phyloP scores from a whole-genome alignment of 2,888 invertebrate species.

The Trissoscelio sp. region DNA sequence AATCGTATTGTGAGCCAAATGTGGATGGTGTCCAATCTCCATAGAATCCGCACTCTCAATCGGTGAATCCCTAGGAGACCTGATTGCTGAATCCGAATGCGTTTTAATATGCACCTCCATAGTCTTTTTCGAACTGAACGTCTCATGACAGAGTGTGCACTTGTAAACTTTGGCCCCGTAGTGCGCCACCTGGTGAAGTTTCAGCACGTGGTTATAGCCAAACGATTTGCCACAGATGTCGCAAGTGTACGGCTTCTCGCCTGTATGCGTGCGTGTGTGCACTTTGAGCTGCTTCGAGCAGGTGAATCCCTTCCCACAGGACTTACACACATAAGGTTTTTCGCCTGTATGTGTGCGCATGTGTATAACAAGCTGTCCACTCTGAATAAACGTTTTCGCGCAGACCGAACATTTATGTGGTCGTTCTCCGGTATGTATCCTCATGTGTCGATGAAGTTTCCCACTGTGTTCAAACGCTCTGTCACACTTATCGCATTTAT shows the following conservation, averaged over 20 bases:
- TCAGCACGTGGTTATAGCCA: constrained; percentile 95
- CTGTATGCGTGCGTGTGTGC: constrained; percentile 95
- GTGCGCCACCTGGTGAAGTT: constrained; percentile 94
- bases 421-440: constrained; percentile 95
- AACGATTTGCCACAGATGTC: constrained; percentile 96
- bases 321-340: constrained; percentile 91
- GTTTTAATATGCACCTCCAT: constrained; percentile 95
- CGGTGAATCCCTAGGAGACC: constrained; percentile 81
- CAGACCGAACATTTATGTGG: constrained; percentile 95
- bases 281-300: constrained; percentile 96
- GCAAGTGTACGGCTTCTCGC: constrained; percentile 95
- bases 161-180: constrained; percentile 96
- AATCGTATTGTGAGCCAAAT: constrained; percentile 17
- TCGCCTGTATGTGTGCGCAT: constrained; percentile 95
- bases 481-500: too few relatives aligned
- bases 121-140: constrained; percentile 94
- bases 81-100: constrained; percentile 85
- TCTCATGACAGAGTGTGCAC: constrained; percentile 95
- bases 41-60: constrained; percentile 24
- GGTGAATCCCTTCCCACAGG: constrained; percentile 95
- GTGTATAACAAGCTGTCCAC: constrained; percentile 95
- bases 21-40: constrained; percentile 77
- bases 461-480: constrained; percentile 96
- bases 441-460: constrained; percentile 94
- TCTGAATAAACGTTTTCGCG: constrained; percentile 95